Evolutionary conservation across 2,888 invertebrate genomes (phyloP).

Genomic region (Bursaphelenchus okinawaensis): DNA sequence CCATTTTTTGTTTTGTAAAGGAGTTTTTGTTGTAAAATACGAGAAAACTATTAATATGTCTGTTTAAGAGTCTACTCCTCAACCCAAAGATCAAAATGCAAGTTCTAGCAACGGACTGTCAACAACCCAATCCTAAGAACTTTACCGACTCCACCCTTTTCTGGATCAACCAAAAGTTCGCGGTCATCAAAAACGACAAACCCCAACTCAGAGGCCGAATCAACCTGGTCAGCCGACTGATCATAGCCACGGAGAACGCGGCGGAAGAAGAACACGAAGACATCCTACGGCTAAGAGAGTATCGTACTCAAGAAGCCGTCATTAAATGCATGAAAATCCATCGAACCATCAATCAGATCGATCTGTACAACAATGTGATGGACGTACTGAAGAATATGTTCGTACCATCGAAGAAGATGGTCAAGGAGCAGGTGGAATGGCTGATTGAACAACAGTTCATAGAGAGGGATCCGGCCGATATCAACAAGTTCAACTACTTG

Average conservation of each 20-base stretch:
- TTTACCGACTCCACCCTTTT: slow-evolving; percentile 79
- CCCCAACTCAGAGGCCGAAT: slow-evolving; percentile 88
- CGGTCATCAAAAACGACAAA: slow-evolving; percentile 90
- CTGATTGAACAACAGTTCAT: slow-evolving; percentile 76
- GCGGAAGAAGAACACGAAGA: slow-evolving; percentile 93
- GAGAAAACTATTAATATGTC: not conserved
- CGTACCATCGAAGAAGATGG: slow-evolving; percentile 96
- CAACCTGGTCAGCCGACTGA: slow-evolving; percentile 88
- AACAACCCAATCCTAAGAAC: slow-evolving; percentile 71
- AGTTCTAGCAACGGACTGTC: slow-evolving; percentile 75
- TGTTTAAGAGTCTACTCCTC: slow-evolving; percentile 30
- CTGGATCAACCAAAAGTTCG: slow-evolving; percentile 84
- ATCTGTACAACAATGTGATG: slow-evolving; percentile 89
- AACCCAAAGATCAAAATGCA: slow-evolving; percentile 90
- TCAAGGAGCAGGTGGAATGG: slow-evolving; percentile 99
- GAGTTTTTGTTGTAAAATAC: not conserved
- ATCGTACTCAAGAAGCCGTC: slow-evolving; percentile 88
- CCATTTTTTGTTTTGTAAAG: too few relatives aligned
- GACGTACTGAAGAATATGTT: slow-evolving; percentile 99
- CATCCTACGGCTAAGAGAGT: slow-evolving; percentile 88
- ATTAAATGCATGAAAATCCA: slow-evolving; percentile 98
- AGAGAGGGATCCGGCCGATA: slow-evolving; percentile 38
- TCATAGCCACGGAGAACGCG: slow-evolving; percentile 60
- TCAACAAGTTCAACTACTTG: slow-evolving; percentile 46
- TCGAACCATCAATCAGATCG: slow-evolving; percentile 84